These are phyloP conservation scores for Trichonephila clavipes DNA, from an alignment of 1,140 invertebrate species.

Conservation along the genomic window DNA sequence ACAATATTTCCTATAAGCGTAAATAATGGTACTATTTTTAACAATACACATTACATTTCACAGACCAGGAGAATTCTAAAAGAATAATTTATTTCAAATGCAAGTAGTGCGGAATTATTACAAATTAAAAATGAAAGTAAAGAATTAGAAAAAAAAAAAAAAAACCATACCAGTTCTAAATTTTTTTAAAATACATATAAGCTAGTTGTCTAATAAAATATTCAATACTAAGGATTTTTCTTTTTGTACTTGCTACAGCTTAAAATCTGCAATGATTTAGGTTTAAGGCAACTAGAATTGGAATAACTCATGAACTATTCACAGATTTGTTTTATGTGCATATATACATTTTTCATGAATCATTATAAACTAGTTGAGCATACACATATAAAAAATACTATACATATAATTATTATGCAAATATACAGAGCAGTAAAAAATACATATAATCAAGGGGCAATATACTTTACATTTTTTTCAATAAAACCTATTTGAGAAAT, in stretches of 20 bases:
- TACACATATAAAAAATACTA: not conserved
- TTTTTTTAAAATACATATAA: not conserved
- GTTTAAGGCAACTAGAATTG: not conserved
- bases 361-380: not conserved
- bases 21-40: too few relatives aligned
- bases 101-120: too few relatives aligned
- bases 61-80: too few relatives aligned
- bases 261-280: not conserved
- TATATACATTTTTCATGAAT: not conserved
- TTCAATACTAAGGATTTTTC: not conserved
- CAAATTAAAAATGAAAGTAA: too few relatives aligned
- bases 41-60: too few relatives aligned
- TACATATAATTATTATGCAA: not conserved
- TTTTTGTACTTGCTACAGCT: not conserved
- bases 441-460: not conserved
- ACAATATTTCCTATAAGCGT: too few relatives aligned
- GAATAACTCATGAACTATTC: not conserved
- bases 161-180: not conserved
- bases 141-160: too few relatives aligned
- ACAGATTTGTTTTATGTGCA: not conserved
- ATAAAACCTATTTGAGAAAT: not conserved
- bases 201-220: not conserved
- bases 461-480: not conserved
- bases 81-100: too few relatives aligned
- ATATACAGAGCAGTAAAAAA: constrained; percentile 38